Percentiles rank a stretch among this genome's conserved stretches.
These are phyloP conservation scores for Lysandra coridon DNA, from an alignment of 2,888 invertebrate genomes.

Conservation along the genomic window DNA sequence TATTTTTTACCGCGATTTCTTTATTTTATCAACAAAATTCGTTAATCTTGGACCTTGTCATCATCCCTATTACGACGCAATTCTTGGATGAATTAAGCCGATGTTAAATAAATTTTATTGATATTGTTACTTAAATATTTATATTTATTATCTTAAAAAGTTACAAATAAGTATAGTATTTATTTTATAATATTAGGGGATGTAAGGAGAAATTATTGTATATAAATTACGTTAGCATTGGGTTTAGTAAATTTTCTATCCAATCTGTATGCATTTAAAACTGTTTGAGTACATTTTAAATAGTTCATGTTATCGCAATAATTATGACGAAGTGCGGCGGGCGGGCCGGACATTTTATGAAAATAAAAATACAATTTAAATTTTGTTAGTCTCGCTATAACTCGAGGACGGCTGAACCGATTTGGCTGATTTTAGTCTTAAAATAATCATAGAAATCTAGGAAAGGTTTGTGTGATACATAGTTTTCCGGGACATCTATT, in stretches of 20 bases:
- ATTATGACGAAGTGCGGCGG: not conserved
- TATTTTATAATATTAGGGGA: slow-evolving; percentile 15
- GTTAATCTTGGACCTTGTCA: too few species aligned
- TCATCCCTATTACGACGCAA: not conserved
- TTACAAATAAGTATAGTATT: slow-evolving; percentile 26
- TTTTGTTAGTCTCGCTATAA: too few species aligned
- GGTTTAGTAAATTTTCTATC: not conserved
- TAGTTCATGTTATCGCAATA: not conserved
- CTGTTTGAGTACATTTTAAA: not conserved
- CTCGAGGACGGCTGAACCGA: too few species aligned
- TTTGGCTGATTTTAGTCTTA: too few species aligned
- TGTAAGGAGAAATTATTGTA: not conserved
- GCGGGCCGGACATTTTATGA: not conserved
- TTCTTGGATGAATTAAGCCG: not conserved
- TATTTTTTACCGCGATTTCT: too few species aligned
- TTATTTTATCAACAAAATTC: too few species aligned
- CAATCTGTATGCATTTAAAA: not conserved
- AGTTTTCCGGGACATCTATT: too few species aligned
- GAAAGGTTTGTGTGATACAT: too few species aligned
- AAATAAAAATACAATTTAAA: too few species aligned
- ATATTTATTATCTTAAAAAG: slow-evolving; percentile 16
- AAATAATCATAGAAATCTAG: too few species aligned
- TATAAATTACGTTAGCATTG: slow-evolving; percentile 6
- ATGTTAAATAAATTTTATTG: slow-evolving; percentile 21
- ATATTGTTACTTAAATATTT: slow-evolving; percentile 23